Conservation (phyloP, 2,113 vertebrate species). For the Mastomys coucha region DNA sequence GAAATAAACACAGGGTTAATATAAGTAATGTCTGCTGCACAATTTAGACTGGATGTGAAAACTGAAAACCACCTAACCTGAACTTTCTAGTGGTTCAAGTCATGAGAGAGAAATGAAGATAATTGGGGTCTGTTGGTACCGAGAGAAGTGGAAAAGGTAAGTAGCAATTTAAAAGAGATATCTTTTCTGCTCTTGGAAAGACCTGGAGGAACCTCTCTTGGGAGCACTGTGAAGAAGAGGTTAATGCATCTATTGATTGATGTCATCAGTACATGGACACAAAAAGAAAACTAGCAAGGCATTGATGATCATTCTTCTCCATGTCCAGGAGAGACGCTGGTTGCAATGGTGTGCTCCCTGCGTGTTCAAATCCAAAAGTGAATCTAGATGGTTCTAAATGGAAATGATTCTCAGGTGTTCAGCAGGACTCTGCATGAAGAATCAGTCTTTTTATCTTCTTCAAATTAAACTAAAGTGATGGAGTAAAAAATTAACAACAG, state of each 20-base stretch:
- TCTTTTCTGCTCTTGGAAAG: neutral
- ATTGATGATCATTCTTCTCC: conserved; percentile 10
- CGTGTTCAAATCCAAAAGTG: neutral
- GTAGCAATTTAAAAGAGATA: neutral
- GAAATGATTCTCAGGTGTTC: neutral
- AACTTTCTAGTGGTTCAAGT: neutral
- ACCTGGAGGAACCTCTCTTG: neutral
- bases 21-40: neutral
- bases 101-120: neutral
- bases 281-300: neutral
- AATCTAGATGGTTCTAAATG: neutral
- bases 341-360: neutral
- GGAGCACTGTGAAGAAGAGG: neutral
- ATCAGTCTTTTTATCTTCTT: conserved; percentile 7
- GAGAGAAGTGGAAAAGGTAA: fast-evolving
- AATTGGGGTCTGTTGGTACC: neutral
- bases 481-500: neutral
- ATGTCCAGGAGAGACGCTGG: neutral
- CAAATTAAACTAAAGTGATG: neutral
- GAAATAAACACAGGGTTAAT: neutral
- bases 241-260: neutral
- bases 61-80: neutral
- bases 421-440: neutral
- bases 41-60: neutral
- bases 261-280: conserved; percentile 1